Evolutionary conservation across 2,888 invertebrate genomes (phyloP), one percentile per base, ranked within the genome.

Genomic region (Tetheella fluctuosa): DNA sequence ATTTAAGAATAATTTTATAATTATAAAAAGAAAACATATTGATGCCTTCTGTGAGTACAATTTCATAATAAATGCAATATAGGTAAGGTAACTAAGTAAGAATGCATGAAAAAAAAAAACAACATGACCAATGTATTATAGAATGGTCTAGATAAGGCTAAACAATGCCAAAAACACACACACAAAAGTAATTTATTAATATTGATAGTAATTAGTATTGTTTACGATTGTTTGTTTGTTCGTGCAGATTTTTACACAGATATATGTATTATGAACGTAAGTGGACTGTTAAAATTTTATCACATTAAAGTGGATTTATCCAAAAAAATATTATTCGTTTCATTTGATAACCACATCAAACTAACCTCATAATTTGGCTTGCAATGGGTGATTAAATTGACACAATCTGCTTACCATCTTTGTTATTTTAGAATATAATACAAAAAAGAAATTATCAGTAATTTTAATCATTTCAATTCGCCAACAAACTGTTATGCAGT

Each of bases 211-310:
- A 37, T 34, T 34, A 52, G 13, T 52, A 52, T 48, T 34, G 64
- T 58, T 48, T 53, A 30, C 34, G 28, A 52, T 37, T 59, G 52
- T 57, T 54, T 60, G 48, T 65, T 65, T 64, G 75, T 77, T 76
- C 73, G 68, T 77, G 76, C 71, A 72, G 65, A 61, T 68, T 73
- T 75, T 74, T 64, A 74, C 71, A 68, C 64, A 73, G 69, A 69
- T 74, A 73, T 80, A 34, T 39, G n/a, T 39, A 70, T 70, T 81
- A 78, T 79, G 67, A 76, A 79, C 65, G 90, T 91, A 90, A 91
- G 90, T 90, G 89, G 90, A 91, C 86, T 91, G 91, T 91, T 90
- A 78, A 86, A 88, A 85, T 90, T 89, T 75, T 87, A 88, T 90
- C 89, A 89, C 88, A 90, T 90, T 91, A 91, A 90, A 64, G 68